These are phyloP conservation scores for Diplodus puntazzo DNA, from an alignment of 2,797 vertebrate species.

Conservation along the genomic window DNA sequence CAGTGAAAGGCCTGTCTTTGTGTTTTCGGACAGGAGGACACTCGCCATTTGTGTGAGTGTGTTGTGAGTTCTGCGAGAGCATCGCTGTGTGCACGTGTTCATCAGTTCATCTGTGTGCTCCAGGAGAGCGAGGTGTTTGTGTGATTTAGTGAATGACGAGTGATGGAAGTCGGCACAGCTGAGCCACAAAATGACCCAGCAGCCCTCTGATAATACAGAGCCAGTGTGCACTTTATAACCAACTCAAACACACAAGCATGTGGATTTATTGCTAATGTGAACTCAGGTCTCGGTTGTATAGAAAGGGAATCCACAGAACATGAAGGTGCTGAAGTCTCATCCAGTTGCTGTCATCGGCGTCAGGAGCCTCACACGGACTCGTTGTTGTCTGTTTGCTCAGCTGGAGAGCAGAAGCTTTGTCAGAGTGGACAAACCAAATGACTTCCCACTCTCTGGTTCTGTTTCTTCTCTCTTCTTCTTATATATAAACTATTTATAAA, in stretches of 20 bases:
- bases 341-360: conserved; percentile 5
- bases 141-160: conserved; percentile 31
- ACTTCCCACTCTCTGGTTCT: background rate
- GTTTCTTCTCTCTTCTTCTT: background rate
- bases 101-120: background rate
- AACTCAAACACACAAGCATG: conserved; percentile 1
- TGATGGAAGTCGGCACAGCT: conserved; percentile 14
- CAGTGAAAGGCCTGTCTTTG: conserved; percentile 33
- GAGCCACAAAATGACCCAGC: conserved; percentile 18
- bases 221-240: conserved; percentile 16
- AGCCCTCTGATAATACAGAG: conserved; percentile 10
- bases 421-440: background rate
- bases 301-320: background rate
- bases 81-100: background rate
- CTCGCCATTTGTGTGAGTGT: background rate
- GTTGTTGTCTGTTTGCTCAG: conserved; percentile 69
- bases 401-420: conserved; percentile 40
- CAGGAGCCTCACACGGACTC: background rate
- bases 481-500: conserved; percentile 46
- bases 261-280: conserved; percentile 27
- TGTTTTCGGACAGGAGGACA: conserved; percentile 11
- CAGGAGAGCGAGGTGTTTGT: background rate
- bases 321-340: background rate
- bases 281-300: conserved; percentile 9
- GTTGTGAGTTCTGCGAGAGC: background rate